Base-by-base conservation (phyloP, 2,888 invertebrate genomes). In the Girardia tigrina region DNA sequence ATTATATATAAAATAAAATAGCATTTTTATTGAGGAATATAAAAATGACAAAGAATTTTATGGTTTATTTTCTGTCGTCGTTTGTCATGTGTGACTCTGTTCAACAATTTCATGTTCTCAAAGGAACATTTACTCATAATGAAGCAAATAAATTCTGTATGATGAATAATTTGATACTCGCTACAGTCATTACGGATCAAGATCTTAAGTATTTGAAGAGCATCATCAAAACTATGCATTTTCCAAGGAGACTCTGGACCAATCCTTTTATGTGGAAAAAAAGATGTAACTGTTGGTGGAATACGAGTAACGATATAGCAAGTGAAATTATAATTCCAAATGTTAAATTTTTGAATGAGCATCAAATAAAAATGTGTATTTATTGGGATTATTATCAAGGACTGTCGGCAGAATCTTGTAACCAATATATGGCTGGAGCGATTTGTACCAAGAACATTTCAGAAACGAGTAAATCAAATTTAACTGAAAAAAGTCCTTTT, bases 311-410 rank as follows among this genome's bases (percentile, higher is more conserved):
- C n/a, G 56, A 56, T 12, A 56, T n/a, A 20, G n/a, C 56, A 2
- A 56, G 56, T 56, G 56, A 56, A 16, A 56, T 56, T n/a, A 4
- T 56, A 20, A 56, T 56, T 56, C n/a, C 56, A 8, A 56, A 56
- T n/a, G 56, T 56, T 2, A n/a, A 56, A 16, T 56, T 56, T 56
- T 12, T 56, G n/a, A 56, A 56, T n/a, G 56, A 56, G 23, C 56
- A 56, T n/a, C 56, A 56, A 56, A 56, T 56, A 12, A 56, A 56
- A 56, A 56, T 56, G 56, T 56, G 56, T 56, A 56, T 56, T 56
- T 56, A 56, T 16, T 56, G 56, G 56, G 56, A 56, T 56, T 56
- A 56, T 56, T 56, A 56, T 56, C 56, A 56, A 4, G 56, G 56
- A 56, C 56, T 56, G 4, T 56, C 56, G 23, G 56, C 56, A 56